Conservation (phyloP, 2,888 invertebrate species). For the Polymixis flavicincta region DNA sequence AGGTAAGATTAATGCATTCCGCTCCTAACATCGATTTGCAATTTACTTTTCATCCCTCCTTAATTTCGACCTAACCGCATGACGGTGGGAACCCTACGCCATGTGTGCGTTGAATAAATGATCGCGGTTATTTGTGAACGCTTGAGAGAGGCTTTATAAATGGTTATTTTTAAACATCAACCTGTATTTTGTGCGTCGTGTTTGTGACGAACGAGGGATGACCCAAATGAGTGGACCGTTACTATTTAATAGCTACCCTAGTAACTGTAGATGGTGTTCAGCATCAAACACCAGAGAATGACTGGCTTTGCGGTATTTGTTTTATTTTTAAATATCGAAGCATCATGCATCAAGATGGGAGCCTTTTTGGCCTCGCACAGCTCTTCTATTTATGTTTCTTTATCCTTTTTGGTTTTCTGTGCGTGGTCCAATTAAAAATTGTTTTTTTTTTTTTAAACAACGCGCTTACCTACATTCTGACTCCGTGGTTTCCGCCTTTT, state of each 20-base stretch:
- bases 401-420: too few relatives aligned
- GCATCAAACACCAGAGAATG: not conserved
- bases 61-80: constrained; percentile 33
- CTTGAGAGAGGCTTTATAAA: constrained; percentile 8
- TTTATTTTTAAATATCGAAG: too few relatives aligned
- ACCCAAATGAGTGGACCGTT: not conserved
- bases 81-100: constrained; percentile 21
- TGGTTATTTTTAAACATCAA: constrained; percentile 35
- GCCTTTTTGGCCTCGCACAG: too few relatives aligned
- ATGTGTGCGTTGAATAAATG: constrained; percentile 49
- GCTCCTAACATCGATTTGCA: constrained; percentile 50
- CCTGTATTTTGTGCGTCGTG: constrained; percentile 23
- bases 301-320: too few relatives aligned
- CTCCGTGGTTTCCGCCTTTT: not conserved
- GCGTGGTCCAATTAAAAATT: too few relatives aligned
- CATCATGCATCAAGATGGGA: too few relatives aligned
- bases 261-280: not conserved
- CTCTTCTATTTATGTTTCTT: too few relatives aligned
- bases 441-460: too few relatives aligned
- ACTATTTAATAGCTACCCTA: not conserved
- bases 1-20: constrained; percentile 55
- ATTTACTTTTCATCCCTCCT: constrained; percentile 54
- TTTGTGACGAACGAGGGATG: constrained; percentile 14
- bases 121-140: constrained; percentile 31
- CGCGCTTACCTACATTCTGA: not conserved